Evolutionary conservation across 2,797 vertebrate genomes (phyloP), one percentile per base, ranked within the genome.

Genomic region (Anas acuta): DNA sequence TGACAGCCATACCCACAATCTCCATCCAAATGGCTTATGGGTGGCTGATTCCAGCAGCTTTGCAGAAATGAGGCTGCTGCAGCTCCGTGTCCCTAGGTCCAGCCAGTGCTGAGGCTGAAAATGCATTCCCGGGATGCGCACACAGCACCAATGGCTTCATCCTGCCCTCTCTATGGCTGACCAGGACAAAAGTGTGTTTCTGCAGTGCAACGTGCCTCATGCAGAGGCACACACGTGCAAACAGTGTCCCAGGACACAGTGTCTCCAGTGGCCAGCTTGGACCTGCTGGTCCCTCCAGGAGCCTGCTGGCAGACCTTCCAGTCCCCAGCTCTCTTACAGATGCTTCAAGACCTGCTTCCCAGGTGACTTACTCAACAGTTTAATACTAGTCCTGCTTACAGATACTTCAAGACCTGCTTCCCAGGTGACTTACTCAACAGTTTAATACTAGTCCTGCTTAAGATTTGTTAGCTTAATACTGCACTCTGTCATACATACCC

Each of bases 141-240:
- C 14, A 33, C n/a, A 57, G 26, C 45, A 79, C 6, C 2, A 72
- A 65, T 56, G 28, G 13, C n/a, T 84, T 56, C 10, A 0, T 23
- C 11, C 51, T 47, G 33, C 6, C 37, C 47, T 71, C 28, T 17
- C 16, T 11, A 11, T 1, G 28, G 66, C 74, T 71, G 49, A 61
- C 11, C 13, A 8, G 45, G 51, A 73, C 74, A 65, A 4, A 89
- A 47, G 19, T 2, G 3, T 2, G 0, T 19, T 47, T 18, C 12
- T 33, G 35, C 32, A 80, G 60, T 0, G 12, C 12, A n/a, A 13
- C 0, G 0, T 16, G 45, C 33, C 79, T 60, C 2, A 0, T 19
- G 71, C 76, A 83, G 45, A 72, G 26, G 56, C 8, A 23, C 7
- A 72, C 43, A 47, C 8, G 43, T 5, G 12, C 69, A 65, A 49